Percentiles rank a stretch among this genome's conserved stretches.
phyloP scores from a whole-genome alignment of 2,113 vertebrate species.

The Pungitius pungitius region DNA sequence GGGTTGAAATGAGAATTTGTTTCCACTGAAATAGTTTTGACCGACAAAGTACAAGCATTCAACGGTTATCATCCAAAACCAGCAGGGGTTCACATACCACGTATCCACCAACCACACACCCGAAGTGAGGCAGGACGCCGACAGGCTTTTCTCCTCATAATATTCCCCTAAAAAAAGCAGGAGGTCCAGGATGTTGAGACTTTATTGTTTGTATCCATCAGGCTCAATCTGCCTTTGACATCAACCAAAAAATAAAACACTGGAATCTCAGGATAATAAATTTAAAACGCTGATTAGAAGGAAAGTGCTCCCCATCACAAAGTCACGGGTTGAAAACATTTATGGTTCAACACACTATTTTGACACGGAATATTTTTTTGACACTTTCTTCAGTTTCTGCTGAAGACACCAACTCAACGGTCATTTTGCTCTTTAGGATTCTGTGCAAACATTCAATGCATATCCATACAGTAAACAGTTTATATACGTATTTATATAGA shows the following conservation, averaged over 20 bases:
- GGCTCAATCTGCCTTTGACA: slow-evolving; percentile 36
- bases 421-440: slow-evolving; percentile 65
- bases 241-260: slow-evolving; percentile 49
- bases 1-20: background rate
- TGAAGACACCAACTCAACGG: slow-evolving; percentile 49
- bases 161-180: slow-evolving; percentile 32
- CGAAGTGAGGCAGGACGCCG: slow-evolving; percentile 9
- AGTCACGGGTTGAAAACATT: slow-evolving; percentile 72
- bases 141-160: slow-evolving; percentile 16
- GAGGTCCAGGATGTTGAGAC: slow-evolving; percentile 23
- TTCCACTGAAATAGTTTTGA: slow-evolving; percentile 2
- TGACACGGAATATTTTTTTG: slow-evolving; percentile 64
- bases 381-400: slow-evolving; percentile 53
- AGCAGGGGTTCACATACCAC: too few relatives aligned
- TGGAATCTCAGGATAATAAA: slow-evolving; percentile 55
- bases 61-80: slow-evolving; percentile 18
- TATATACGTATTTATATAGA: slow-evolving; percentile 61
- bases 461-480: slow-evolving; percentile 78
- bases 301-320: slow-evolving; percentile 67
- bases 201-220: slow-evolving; percentile 24
- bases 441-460: slow-evolving; percentile 82
- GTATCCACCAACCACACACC: background rate
- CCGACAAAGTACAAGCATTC: slow-evolving; percentile 29
- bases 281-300: slow-evolving; percentile 51
- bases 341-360: slow-evolving; percentile 66